Conservation (phyloP, 1,140 invertebrate species). For the Ceratitis capitata region DNA sequence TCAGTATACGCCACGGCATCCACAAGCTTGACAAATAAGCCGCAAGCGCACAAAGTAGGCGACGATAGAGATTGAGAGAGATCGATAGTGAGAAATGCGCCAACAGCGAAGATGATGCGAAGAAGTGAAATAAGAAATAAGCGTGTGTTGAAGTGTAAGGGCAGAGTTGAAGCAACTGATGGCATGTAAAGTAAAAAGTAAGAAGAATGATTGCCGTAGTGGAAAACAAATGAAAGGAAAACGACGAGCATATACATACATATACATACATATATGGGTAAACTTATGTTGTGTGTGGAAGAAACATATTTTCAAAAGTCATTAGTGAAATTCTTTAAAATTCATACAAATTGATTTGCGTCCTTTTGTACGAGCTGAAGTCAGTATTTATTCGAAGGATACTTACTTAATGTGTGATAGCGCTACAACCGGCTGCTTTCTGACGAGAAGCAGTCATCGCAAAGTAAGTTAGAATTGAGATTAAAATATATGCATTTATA, state of each 20-base stretch:
- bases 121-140: neutral
- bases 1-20: neutral
- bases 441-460: conserved; percentile 67
- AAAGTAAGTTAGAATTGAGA: conserved; percentile 68
- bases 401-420: conserved; percentile 75
- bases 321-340: neutral
- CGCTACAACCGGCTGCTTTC: conserved; percentile 75
- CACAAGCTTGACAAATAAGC: neutral
- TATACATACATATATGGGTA: neutral
- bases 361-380: neutral
- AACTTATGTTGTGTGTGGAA: neutral
- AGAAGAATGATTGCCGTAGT: no score
- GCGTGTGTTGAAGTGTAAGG: neutral
- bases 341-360: neutral
- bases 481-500: neutral
- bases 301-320: no score
- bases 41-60: neutral
- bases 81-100: neutral
- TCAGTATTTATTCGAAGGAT: conserved; percentile 25
- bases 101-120: neutral
- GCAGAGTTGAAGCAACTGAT: neutral
- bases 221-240: neutral
- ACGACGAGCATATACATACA: neutral
- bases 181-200: neutral
- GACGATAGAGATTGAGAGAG: neutral